Conservation (phyloP, 1,140 invertebrate genomes). For the Apis cerana region DNA sequence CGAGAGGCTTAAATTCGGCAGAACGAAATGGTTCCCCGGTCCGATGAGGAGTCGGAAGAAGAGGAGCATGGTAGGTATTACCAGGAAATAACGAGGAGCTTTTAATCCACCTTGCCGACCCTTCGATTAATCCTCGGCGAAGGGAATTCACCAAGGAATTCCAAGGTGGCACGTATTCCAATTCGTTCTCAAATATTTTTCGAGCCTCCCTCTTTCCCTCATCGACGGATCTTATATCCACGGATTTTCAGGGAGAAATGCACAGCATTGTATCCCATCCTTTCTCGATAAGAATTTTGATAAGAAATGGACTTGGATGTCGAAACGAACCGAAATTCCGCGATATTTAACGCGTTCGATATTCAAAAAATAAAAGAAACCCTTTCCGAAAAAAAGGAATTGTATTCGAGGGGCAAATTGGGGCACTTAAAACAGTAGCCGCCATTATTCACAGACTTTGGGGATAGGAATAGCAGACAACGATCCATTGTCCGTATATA, state of each 20-base stretch:
- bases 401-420: too few species aligned
- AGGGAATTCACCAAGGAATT: neutral
- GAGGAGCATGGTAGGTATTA: conserved; percentile 11
- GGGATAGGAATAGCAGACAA: neutral
- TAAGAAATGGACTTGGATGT: too few species aligned
- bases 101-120: conserved; percentile 54
- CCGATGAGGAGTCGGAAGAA: conserved; percentile 18
- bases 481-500: neutral
- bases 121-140: conserved; percentile 52
- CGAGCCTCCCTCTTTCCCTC: neutral
- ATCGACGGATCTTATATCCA: neutral
- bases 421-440: too few species aligned
- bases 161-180: too few species aligned
- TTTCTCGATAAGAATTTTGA: too few species aligned
- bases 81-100: conserved; percentile 53
- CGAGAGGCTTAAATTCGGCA: conserved; percentile 59
- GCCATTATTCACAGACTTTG: neutral
- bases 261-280: neutral
- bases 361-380: too few species aligned
- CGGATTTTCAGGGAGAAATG: conserved; percentile 8
- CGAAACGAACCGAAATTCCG: too few species aligned
- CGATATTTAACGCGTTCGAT: too few species aligned
- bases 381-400: too few species aligned
- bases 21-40: conserved; percentile 28
- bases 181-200: conserved; percentile 18